Base-by-base conservation (phyloP, 2,888 invertebrate species). In the Chymomyza amoena region DNA sequence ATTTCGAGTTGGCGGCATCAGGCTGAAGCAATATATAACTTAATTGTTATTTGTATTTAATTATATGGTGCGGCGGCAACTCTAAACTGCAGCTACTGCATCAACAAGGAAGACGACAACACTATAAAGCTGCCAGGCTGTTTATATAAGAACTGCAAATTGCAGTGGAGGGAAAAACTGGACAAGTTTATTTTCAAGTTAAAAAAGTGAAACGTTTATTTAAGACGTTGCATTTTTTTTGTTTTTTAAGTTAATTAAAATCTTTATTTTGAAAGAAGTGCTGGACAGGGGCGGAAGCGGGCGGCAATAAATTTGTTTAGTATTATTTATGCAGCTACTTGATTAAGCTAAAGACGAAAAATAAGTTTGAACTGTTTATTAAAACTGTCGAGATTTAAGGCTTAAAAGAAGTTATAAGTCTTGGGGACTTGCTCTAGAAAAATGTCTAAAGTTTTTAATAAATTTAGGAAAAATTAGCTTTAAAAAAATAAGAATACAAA, bases 41-140 rank as follows among this genome's bases (percentile, higher is more conserved):
- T 76, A 74, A 80, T 80, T 76, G 66, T 72, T 82, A 76, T 82
- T 85, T 80, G 78, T 64, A 74, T 76, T 78, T 73, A 77, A 82
- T 85, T 80, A 80, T 75, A 74, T 67, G 68, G 65, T 63, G 63
- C 3, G 25, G 25, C 73, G 62, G 50, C 61, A 52, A 45, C 57
- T 57, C 20, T 45, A 45, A 45, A 45, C 13, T 45, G 4, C 20
- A 68, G 51, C 56, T 25, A 25, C 25, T 25, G 25, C 25, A 25
- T 25, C 4, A 61, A 62, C 25, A 69, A 62, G 10, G 63, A 54
- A 16, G 18, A 54, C 54, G 18, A 20, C 54, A 54, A 54, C 15
- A 20, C 57, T 18, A 25, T 4, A n/a, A n/a, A 1, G 54, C 28
- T 54, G 51, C 3, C 16, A 54, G 68, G 68, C 64, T 73, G 20